Base-by-base conservation (phyloP, 2,113 vertebrate species). In the Paramisgurnus dabryanus region DNA sequence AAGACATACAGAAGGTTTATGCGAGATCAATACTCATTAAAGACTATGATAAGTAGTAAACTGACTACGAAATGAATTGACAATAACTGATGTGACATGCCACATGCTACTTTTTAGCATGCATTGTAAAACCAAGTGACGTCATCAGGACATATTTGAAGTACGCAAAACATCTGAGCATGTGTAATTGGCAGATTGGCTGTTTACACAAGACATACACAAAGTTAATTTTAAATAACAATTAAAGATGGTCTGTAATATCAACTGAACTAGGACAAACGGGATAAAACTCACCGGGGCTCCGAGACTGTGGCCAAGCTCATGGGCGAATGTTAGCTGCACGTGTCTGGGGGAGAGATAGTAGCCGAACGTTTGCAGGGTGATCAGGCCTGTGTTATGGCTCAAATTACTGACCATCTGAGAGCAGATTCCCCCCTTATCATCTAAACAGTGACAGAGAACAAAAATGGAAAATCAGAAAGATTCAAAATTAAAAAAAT, bases 221-320 rank as follows among this genome's bases (percentile, higher is more conserved):
- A 34, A 34, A 34, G 27, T 34, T 34, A 2, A 34, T 1, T 34
- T 34, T 34, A 22, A 22, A 22, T 22, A 22, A 22, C 22, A 22
- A 22, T 22, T 22, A 34, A 34, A 3, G 66, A 11, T 67, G n/a
- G n/a, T 67, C 3, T 7, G 67, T 50, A 3, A 64, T 61, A 43
- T 74, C 39, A 74, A 60, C 40, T 55, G 34, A 73, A 40, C 41
- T 13, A 3, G 74, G 50, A 74, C 27, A 8, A 67, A 15, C 1
- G 40, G 60, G 1, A 45, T 5, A 18, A 40, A 49, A 92, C 94
- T 93, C 63, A 95, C 95, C 43, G 90, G 89, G 5, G 94, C 85
- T 27, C 94, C 93, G 67, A 95, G 80, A 75, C 94, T 95, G 90
- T 95, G 95, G 4, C 94, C 94, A 11, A 95, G 86, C 71, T 95